Evolutionary conservation across 2,888 invertebrate species (phyloP).

Genomic region (Gymnocheta viridis): DNA sequence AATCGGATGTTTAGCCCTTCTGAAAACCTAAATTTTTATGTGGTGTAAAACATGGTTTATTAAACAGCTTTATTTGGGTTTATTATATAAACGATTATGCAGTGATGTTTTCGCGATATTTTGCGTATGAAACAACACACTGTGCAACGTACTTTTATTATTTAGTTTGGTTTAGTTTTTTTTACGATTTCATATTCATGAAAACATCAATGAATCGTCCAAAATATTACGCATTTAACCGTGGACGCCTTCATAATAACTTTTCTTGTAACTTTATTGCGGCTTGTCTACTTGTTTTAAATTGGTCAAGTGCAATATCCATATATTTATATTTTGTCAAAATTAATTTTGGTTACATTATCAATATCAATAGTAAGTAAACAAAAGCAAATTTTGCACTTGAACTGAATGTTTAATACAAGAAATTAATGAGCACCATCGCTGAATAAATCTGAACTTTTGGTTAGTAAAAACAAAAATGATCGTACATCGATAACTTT

Average conservation of each 20-base stretch:
- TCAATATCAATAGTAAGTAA: background rate
- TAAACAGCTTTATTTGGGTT: no score
- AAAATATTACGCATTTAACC: slow-evolving; percentile 36
- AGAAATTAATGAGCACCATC: no score
- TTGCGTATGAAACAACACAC: no score
- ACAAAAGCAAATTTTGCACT: slow-evolving; percentile 1
- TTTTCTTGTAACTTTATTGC: background rate
- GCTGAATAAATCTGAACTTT: no score
- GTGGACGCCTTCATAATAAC: background rate
- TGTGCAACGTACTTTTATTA: background rate
- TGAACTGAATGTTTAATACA: slow-evolving; percentile 11
- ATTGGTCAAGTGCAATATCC: background rate
- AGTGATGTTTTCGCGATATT: no score
- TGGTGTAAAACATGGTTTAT: no score
- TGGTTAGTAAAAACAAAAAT: no score
- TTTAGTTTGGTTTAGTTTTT: no score
- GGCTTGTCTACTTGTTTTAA: slow-evolving; percentile 12
- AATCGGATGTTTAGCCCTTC: no score
- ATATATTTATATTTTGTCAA: background rate
- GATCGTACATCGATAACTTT: no score
- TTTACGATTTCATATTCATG: slow-evolving; percentile 13
- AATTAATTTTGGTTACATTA: background rate
- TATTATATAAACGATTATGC: no score
- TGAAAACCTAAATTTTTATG: no score
- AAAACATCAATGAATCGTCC: background rate